These are phyloP conservation scores for Sebastes umbrosus DNA, from an alignment of 2,797 vertebrate genomes.

Conservation along the genomic window DNA sequence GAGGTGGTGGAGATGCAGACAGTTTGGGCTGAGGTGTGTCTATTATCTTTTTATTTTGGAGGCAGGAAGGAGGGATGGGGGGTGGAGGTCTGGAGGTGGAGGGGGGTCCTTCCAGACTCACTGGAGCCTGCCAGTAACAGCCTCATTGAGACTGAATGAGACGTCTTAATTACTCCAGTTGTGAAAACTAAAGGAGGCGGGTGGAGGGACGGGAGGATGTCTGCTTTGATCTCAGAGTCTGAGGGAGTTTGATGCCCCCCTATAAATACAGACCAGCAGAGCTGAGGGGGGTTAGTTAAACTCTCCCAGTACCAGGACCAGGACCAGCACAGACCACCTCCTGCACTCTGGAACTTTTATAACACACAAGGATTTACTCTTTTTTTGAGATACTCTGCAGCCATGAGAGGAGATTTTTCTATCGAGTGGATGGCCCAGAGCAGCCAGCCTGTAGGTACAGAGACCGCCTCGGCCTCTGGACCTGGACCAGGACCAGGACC, in stretches of 20 bases:
- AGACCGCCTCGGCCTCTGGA: background rate
- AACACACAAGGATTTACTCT: background rate
- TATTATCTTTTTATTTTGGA: conserved; percentile 48
- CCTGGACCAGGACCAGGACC: conserved; percentile 7
- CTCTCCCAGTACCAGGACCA: background rate
- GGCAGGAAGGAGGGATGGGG: background rate
- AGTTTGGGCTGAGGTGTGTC: conserved; percentile 51
- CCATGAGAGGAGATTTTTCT: conserved; percentile 81
- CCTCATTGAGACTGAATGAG: conserved; percentile 85
- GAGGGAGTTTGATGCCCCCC: conserved; percentile 62
- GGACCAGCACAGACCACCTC: background rate
- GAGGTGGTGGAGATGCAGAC: conserved; percentile 44
- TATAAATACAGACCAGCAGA: conserved; percentile 72
- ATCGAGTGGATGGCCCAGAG: conserved; percentile 87
- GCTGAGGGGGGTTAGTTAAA: background rate
- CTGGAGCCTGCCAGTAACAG: conserved; percentile 85
- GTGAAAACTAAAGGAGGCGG: conserved; percentile 81
- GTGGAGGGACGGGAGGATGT: conserved; percentile 63
- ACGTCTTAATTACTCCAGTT: conserved; percentile 87
- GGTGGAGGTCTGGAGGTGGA: too few species aligned
- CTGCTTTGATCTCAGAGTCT: conserved; percentile 79
- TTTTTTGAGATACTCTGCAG: background rate
- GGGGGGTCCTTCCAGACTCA: conserved; percentile 75
- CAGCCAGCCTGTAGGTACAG: conserved; percentile 62
- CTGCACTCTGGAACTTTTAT: background rate